Conservation (phyloP, 2,888 invertebrate species). For the Nemapogon koenigi region DNA sequence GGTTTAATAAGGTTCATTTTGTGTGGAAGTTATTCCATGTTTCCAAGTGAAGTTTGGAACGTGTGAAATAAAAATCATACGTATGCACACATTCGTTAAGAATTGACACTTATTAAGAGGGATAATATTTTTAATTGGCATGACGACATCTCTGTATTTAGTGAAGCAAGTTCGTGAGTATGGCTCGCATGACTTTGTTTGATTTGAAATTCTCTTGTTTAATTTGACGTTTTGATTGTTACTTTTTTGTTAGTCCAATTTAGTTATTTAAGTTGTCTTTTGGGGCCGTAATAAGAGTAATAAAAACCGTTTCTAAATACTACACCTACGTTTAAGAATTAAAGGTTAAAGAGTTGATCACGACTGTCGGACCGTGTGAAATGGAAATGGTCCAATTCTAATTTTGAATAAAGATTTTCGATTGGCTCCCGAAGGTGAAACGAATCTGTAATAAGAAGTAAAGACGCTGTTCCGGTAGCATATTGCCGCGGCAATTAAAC, state of each 20-base stretch:
- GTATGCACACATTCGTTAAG: slow-evolving; percentile 63
- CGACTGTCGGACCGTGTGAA: slow-evolving; percentile 44
- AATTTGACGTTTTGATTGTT: too few species aligned
- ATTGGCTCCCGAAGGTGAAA: slow-evolving; percentile 53
- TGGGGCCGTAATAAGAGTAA: too few species aligned
- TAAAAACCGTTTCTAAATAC: too few species aligned
- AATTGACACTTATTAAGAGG: slow-evolving; percentile 64
- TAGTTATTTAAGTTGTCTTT: too few species aligned
- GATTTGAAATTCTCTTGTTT: slow-evolving; percentile 30
- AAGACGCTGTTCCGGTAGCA: slow-evolving; percentile 14
- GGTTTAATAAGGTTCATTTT: slow-evolving; percentile 26
- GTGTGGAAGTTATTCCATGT: slow-evolving; percentile 19
- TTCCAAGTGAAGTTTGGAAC: slow-evolving; percentile 36
- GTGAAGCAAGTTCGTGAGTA: slow-evolving; percentile 32
- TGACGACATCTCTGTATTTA: slow-evolving; percentile 60
- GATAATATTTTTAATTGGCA: slow-evolving; percentile 64
- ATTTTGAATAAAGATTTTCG: slow-evolving; percentile 33
- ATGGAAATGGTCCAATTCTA: slow-evolving; percentile 55
- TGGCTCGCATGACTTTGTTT: slow-evolving; percentile 34
- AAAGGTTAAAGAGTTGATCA: too few species aligned
- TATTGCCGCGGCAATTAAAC: not conserved
- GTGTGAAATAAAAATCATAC: slow-evolving; percentile 63
- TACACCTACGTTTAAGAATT: too few species aligned
- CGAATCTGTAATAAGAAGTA: slow-evolving; percentile 59
- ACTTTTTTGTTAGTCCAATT: too few species aligned